Evolutionary conservation across 2,888 invertebrate species (phyloP), one percentile per base, ranked within the genome.

Genomic region (Cosmopolites sordidus): DNA sequence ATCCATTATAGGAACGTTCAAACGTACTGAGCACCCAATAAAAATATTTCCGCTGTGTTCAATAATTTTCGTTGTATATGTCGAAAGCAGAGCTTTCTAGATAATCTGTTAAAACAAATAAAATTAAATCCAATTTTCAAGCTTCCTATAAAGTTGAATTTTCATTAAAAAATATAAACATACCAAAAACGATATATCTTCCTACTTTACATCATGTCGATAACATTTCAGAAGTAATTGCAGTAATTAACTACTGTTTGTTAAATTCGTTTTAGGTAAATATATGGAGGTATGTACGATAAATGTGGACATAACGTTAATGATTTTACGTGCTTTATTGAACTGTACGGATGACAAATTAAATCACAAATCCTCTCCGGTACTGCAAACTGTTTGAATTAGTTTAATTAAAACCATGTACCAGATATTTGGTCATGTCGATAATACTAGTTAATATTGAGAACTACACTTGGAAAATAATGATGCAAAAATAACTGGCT

Each of bases 141-240:
- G n/a, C n/a, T n/a, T n/a, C n/a, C 22, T 8, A 8, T 8, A 22
- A 22, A 22, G 8, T 22, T 22, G 22, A 22, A 22, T 22, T 22
- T 22, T 8, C 22, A 22, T 22, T 5, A 8, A 22, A 22, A 22
- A 22, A 22, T 22, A 22, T 22, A 5, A 3, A 8, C 22, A 22
- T 22, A 22, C 22, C 8, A 33, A 44, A 42, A 47, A 43, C 38
- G 16, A 45, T 46, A 29, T 9, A 44, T 43, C 37, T 30, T 40
- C 37, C 17, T 16, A 12, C 40, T 14, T 16, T 12, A 41, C 27
- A 33, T 33, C n/a, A 16, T 33, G 16, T 16, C 33, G 62, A 62
- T 60, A 61, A 59, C 55, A 54, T 54, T 62, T 58, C 56, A 60
- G 58, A 58, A 58, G 58, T 61, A 60, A 62, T 63, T 58, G 58